phyloP scores from a whole-genome alignment of 2,888 invertebrate species.

The Colletes collaris region DNA sequence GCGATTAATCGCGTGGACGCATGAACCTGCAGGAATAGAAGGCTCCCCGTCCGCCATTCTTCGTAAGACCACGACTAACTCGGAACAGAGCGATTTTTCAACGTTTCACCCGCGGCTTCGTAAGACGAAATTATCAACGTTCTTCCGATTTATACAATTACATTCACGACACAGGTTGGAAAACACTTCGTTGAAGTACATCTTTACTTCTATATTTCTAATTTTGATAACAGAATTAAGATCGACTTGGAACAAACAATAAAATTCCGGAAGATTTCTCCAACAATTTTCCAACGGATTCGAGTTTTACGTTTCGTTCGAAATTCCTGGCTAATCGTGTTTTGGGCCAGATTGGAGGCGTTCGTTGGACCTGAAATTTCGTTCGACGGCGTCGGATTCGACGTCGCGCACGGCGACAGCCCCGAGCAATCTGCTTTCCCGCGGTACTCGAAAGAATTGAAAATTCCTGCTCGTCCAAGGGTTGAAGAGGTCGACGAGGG shows the following conservation, averaged over 20 bases:
- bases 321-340: constrained; percentile 3
- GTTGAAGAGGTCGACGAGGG: constrained; percentile 69
- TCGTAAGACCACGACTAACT: neutral
- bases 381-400: constrained; percentile 14
- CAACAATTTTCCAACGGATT: neutral
- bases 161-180: no score
- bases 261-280: no score
- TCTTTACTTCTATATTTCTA: no score
- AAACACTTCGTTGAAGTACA: no score
- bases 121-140: no score
- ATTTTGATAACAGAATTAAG: no score
- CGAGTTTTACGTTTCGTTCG: neutral
- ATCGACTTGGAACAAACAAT: no score
- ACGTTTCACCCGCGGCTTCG: no score
- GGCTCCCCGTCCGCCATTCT: neutral
- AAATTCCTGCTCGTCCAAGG: constrained; percentile 78
- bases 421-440: constrained; percentile 62
- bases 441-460: constrained; percentile 77
- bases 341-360: neutral
- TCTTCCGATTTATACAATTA: no score
- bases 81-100: neutral
- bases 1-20: constrained; percentile 66
- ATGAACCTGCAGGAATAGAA: constrained; percentile 18
- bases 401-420: constrained; percentile 12
- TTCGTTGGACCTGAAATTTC: constrained; percentile 38